Conservation (phyloP, 2,113 vertebrate genomes). For the Campylomormyrus tamandua region DNA sequence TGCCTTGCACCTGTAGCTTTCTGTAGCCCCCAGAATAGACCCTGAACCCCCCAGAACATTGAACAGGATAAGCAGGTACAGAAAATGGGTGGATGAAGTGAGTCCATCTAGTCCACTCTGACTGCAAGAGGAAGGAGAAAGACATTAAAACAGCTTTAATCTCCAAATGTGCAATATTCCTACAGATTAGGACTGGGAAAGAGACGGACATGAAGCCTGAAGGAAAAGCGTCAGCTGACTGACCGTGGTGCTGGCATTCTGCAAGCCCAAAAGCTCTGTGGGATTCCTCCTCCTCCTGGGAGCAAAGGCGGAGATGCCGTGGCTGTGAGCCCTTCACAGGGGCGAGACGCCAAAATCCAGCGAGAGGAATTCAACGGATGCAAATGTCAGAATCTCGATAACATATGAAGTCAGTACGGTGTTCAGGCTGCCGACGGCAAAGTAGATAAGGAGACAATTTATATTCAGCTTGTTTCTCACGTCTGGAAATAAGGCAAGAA, state of each 20-base stretch:
- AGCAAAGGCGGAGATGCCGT: neutral
- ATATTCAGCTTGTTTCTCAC: slow-evolving; percentile 42
- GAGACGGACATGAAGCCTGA: neutral
- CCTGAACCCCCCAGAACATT: neutral
- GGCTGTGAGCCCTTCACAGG: slow-evolving; percentile 36
- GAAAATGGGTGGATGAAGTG: no score
- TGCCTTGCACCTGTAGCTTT: no score
- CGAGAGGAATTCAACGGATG: slow-evolving; percentile 60
- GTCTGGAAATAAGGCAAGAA: slow-evolving; percentile 30
- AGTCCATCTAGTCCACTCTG: no score
- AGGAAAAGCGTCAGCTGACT: neutral
- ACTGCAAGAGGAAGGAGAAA: no score
- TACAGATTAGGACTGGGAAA: no score
- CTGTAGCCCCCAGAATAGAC: no score
- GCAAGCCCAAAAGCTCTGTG: no score
- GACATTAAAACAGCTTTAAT: no score
- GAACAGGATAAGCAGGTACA: no score
- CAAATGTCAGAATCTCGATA: slow-evolving; percentile 52
- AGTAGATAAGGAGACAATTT: slow-evolving; percentile 44
- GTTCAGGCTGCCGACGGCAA: slow-evolving; percentile 38
- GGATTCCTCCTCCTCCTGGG: neutral
- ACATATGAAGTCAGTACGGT: slow-evolving; percentile 49
- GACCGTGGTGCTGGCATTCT: neutral
- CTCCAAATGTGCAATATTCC: no score
- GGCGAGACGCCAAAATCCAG: slow-evolving; percentile 58